Conservation (phyloP, 2,113 vertebrate genomes). For the Neodon shergylaensis region DNA sequence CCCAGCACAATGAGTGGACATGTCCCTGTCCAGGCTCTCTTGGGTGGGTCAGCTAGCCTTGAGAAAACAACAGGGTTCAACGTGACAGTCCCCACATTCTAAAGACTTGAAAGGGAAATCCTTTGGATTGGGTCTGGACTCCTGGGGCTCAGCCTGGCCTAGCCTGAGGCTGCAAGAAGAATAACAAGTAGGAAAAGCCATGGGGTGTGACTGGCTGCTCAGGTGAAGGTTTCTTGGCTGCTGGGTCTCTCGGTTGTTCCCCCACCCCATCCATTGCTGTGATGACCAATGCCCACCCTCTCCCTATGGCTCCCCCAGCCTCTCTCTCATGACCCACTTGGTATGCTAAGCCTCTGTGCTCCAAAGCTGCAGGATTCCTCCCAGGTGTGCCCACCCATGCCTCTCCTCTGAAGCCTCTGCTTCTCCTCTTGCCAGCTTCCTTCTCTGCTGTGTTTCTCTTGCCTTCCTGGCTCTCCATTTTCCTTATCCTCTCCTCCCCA, state of each 20-base stretch:
- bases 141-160: slow-evolving; percentile 59
- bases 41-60: background rate
- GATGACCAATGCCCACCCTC: background rate
- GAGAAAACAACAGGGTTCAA: slow-evolving; percentile 35
- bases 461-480: background rate
- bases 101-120: slow-evolving; percentile 33
- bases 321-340: background rate
- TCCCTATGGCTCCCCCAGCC: background rate
- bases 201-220: background rate
- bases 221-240: background rate
- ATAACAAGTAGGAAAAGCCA: background rate
- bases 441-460: background rate
- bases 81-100: slow-evolving; percentile 31
- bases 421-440: background rate
- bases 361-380: background rate
- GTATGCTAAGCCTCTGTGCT: too few species aligned
- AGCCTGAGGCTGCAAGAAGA: background rate
- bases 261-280: background rate
- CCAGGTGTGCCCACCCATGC: background rate
- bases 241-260: background rate
- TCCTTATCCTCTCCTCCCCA: background rate
- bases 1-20: background rate
- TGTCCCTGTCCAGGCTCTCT: background rate
- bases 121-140: slow-evolving; percentile 43
- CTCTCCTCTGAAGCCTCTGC: background rate